These are phyloP conservation scores for Melipona beecheii DNA, from an alignment of 2,888 invertebrate species.

Conservation along the genomic window DNA sequence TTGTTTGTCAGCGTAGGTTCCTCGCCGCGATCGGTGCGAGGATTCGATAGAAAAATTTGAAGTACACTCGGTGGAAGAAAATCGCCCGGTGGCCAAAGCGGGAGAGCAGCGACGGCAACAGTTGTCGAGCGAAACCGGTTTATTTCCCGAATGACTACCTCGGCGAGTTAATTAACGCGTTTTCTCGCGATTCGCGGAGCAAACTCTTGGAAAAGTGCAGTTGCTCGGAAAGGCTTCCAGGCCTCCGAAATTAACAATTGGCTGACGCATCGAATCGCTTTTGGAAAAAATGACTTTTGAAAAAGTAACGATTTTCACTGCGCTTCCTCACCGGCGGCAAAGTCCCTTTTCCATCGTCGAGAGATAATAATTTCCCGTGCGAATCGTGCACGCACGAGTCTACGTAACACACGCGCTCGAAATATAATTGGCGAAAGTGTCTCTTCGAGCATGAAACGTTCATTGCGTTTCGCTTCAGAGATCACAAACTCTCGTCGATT, in stretches of 20 bases:
- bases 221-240: slow-evolving; percentile 38
- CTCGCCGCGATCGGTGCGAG: too few species aligned
- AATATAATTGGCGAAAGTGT: background rate
- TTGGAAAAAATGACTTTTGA: background rate
- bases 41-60: background rate
- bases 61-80: background rate
- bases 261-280: slow-evolving; percentile 25
- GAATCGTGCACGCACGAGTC: background rate
- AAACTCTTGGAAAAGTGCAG: slow-evolving; percentile 33
- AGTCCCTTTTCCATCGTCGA: background rate
- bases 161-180: slow-evolving; percentile 56
- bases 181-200: slow-evolving; percentile 25
- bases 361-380: background rate
- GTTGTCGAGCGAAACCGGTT: slow-evolving; percentile 41
- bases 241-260: slow-evolving; percentile 51
- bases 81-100: background rate
- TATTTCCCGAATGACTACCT: slow-evolving; percentile 49
- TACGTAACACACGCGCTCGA: background rate
- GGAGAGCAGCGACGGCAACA: background rate
- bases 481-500: background rate
- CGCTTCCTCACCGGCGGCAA: background rate
- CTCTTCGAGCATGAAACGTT: background rate
- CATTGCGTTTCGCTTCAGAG: background rate
- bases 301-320: background rate
- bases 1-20: background rate